These are phyloP conservation scores for Melieria picta DNA, from an alignment of 2,888 invertebrate genomes.

Conservation along the genomic window DNA sequence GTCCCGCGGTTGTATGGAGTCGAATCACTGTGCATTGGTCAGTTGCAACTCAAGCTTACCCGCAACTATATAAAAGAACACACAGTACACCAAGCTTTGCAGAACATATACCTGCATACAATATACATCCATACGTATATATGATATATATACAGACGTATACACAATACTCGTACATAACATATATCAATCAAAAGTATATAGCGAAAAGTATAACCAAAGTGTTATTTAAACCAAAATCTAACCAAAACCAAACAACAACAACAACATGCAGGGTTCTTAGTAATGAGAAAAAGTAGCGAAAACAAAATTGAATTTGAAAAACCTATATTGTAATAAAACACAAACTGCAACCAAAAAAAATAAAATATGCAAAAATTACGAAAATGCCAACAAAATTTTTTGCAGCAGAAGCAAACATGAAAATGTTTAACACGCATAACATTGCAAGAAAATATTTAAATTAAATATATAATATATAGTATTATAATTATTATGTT, in stretches of 20 bases:
- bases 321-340: neutral
- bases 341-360: too few species aligned
- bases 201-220: neutral
- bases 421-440: neutral
- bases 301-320: neutral
- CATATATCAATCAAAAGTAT: neutral
- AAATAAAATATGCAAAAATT: too few species aligned
- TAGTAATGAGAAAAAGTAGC: neutral
- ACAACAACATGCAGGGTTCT: conserved; percentile 7
- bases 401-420: neutral
- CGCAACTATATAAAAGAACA: too few species aligned
- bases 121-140: neutral
- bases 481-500: neutral
- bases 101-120: neutral
- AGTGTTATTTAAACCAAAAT: too few species aligned
- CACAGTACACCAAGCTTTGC: too few species aligned
- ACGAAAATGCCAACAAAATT: too few species aligned
- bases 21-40: too few species aligned
- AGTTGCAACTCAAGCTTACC: too few species aligned
- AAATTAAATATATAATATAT: conserved; percentile 1
- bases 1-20: too few species aligned
- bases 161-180: neutral
- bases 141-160: neutral
- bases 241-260: neutral
- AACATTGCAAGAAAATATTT: neutral